Conservation (phyloP, 2,888 invertebrate species). For the Physocephala rufipes region DNA sequence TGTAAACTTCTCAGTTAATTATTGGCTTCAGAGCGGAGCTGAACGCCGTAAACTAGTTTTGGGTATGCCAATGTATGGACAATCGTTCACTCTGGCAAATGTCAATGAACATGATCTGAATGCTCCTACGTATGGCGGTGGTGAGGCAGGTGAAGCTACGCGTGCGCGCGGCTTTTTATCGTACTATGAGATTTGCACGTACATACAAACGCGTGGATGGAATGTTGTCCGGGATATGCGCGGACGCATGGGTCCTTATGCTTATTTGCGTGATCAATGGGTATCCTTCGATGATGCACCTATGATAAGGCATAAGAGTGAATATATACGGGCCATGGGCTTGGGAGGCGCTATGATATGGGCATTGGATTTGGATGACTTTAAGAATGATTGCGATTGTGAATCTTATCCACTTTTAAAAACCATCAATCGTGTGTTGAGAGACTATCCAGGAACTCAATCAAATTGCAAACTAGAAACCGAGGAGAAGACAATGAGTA, state of each 20-base stretch:
- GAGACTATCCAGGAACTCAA: conserved; percentile 74
- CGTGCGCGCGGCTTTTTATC: conserved; percentile 87
- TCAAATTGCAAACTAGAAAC: conserved; percentile 71
- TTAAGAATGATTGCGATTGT: conserved; percentile 81
- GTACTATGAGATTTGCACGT: conserved; percentile 90
- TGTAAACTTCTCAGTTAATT: conserved; percentile 85
- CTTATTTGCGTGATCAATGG: conserved; percentile 85
- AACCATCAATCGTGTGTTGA: conserved; percentile 82
- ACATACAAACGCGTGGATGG: conserved; percentile 80
- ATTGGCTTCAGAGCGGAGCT: conserved; percentile 87
- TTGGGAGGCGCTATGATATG: conserved; percentile 90
- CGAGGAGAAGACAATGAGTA: conserved; percentile 60
- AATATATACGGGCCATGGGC: conserved; percentile 80
- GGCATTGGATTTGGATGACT: conserved; percentile 89
- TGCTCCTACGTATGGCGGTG: conserved; percentile 83
- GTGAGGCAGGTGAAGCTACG: conserved; percentile 88
- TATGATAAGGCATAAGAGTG: conserved; percentile 84
- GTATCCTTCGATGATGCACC: conserved; percentile 90
- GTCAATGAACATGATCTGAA: conserved; percentile 74
- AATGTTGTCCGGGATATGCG: conserved; percentile 79
- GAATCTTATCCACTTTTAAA: conserved; percentile 82
- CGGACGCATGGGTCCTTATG: conserved; percentile 88
- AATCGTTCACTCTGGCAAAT: conserved; percentile 84
- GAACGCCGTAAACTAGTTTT: conserved; percentile 80
- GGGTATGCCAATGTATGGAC: conserved; percentile 91